A percentile compares a stretch with the other conserved stretches of the same genome.
Evolutionary conservation across 2,113 vertebrate species (phyloP).

Genomic region (Jacana jacana): DNA sequence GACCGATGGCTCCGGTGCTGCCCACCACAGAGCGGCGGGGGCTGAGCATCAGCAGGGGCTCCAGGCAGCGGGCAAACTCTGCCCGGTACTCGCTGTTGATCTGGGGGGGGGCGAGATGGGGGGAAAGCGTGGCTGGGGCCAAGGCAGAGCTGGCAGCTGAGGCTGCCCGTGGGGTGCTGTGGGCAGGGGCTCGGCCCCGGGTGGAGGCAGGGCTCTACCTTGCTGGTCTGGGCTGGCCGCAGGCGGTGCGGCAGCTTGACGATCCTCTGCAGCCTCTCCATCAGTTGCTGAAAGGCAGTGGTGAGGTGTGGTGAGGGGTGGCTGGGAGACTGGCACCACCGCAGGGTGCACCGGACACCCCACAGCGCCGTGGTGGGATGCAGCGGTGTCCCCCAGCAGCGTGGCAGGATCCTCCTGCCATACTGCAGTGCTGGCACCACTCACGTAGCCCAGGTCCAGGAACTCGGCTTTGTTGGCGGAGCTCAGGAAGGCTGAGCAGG

Average conservation of each 20-base stretch:
- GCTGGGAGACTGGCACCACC: rapidly evolving
- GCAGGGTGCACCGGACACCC: rapidly evolving
- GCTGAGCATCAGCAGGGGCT: conserved; percentile 81
- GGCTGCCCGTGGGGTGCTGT: rapidly evolving
- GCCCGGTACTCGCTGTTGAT: conserved; percentile 87
- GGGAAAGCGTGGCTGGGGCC: rapidly evolving
- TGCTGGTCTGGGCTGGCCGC: conserved; percentile 88
- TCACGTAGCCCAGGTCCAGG: conserved; percentile 92
- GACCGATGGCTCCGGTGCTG: conserved; percentile 36
- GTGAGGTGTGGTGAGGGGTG: rapidly evolving
- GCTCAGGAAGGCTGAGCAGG: conserved; percentile 90
- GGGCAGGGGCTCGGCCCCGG: rapidly evolving
- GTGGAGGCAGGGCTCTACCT: conserved; percentile 67
- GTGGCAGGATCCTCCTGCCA: not conserved
- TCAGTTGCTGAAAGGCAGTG: conserved; percentile 80
- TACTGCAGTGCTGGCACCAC: conserved; percentile 12
- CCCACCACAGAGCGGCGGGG: conserved; percentile 72
- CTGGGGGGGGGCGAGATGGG: conserved; percentile 45
- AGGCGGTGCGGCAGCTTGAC: conserved; percentile 86
- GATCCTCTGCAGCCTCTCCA: conserved; percentile 88
- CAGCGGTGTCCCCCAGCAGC: not conserved
- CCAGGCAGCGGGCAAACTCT: conserved; percentile 87
- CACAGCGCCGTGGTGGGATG: rapidly evolving
- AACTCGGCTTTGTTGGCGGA: conserved; percentile 92
- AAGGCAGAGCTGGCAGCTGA: not conserved